phyloP scores from a whole-genome alignment of 1,140 invertebrate species.

The Cyclargus thomasi region DNA sequence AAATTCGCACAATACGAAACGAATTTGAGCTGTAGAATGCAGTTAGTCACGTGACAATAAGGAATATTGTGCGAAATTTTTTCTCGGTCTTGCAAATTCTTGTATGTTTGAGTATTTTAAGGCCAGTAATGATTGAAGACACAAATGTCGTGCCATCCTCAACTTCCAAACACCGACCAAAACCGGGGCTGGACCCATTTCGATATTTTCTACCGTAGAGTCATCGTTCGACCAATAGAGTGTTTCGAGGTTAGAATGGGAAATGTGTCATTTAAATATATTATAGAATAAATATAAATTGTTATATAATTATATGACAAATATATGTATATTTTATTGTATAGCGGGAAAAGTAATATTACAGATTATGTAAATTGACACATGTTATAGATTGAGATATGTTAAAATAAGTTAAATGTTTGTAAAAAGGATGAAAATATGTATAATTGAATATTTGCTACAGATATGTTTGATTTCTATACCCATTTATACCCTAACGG shows the following conservation, averaged over 20 bases:
- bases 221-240: conserved; percentile 20
- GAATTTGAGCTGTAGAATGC: background rate
- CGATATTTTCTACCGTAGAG: conserved; percentile 23
- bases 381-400: conserved; percentile 71
- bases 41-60: background rate
- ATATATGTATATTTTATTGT: conserved; percentile 73
- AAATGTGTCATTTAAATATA: conserved; percentile 70
- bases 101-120: background rate
- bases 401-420: conserved; percentile 73
- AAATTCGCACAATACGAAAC: background rate
- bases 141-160: conserved; percentile 66
- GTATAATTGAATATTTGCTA: conserved; percentile 74
- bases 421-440: conserved; percentile 73
- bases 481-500: too few relatives aligned
- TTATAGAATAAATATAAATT: conserved; percentile 66
- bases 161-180: conserved; percentile 34
- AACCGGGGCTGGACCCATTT: conserved; percentile 27
- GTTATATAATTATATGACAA: conserved; percentile 67
- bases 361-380: conserved; percentile 69
- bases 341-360: conserved; percentile 70
- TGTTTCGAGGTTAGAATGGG: conserved; percentile 37
- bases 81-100: background rate
- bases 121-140: conserved; percentile 29
- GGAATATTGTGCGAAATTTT: background rate
- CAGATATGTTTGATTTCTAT: conserved; percentile 51